Percentiles rank a stretch among this genome's conserved stretches.
These are phyloP conservation scores for Tryphoninae sp. DNA, from an alignment of 2,888 invertebrate genomes.

Conservation along the genomic window DNA sequence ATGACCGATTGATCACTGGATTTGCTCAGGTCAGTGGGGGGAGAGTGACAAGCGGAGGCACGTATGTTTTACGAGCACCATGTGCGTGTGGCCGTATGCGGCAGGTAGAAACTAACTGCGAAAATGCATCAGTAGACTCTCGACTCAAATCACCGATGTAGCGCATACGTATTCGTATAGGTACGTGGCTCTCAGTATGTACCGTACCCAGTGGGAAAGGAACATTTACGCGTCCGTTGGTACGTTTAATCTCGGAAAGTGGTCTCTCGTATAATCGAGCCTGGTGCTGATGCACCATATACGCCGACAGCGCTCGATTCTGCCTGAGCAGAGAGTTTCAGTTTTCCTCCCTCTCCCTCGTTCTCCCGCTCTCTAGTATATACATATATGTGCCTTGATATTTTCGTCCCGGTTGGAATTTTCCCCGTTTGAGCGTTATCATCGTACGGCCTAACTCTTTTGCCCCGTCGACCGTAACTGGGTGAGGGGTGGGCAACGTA, in stretches of 20 bases:
- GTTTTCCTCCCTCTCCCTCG: constrained; percentile 8
- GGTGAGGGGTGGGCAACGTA: neutral
- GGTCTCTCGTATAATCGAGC: constrained; percentile 53
- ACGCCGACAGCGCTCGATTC: neutral
- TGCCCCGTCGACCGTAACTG: neutral
- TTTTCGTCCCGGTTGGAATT: constrained; percentile 1
- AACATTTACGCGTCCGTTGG: constrained; percentile 52
- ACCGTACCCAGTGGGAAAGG: neutral
- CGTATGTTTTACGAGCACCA: constrained; percentile 12
- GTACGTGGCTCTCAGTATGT: neutral
- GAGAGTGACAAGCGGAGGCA: constrained; percentile 16
- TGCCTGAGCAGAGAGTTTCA: constrained; percentile 8
- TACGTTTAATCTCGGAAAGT: constrained; percentile 63
- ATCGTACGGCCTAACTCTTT: neutral
- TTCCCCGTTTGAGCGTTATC: neutral
- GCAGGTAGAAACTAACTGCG: neutral
- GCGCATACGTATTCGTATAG: neutral
- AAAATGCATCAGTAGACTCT: neutral
- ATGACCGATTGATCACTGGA: constrained; percentile 18
- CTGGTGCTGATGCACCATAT: neutral
- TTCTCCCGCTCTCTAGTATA: neutral
- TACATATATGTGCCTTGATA: neutral
- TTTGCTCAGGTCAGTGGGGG: constrained; percentile 28
- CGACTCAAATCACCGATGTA: neutral
- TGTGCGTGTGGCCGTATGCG: neutral